Evolutionary conservation across 2,797 vertebrate species (phyloP).

Genomic region (Myotis daubentonii): DNA sequence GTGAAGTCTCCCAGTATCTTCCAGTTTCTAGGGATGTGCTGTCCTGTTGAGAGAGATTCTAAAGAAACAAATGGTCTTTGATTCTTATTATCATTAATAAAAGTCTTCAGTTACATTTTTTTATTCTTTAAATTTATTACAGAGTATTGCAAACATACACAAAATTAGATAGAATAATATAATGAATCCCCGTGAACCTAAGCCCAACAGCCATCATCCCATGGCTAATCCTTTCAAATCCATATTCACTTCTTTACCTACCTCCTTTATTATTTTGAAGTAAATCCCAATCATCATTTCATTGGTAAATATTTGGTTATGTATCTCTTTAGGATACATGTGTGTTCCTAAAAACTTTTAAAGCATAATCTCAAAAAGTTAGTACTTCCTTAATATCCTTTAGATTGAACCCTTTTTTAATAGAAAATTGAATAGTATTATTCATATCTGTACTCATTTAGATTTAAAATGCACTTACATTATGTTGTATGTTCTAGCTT

Average conservation of each 20-base stretch:
- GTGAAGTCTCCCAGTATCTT: background rate
- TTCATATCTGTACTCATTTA: background rate
- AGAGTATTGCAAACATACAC: background rate
- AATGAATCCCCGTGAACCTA: background rate
- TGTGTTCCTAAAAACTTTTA: slow-evolving; percentile 2
- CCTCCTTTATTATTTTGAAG: background rate
- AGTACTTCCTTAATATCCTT: background rate
- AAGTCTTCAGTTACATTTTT: background rate
- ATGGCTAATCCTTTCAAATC: background rate
- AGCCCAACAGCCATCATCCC: background rate
- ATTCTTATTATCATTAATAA: slow-evolving; percentile 3
- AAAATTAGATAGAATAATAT: background rate
- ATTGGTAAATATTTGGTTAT: slow-evolving; percentile 3
- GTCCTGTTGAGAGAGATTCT: background rate
- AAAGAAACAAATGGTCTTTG: background rate
- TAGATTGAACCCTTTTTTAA: background rate
- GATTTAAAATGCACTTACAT: background rate
- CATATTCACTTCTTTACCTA: background rate
- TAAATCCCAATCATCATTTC: background rate
- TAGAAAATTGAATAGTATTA: background rate
- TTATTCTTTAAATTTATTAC: background rate
- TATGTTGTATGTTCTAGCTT: background rate
- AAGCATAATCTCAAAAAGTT: background rate
- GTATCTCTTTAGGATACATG: background rate
- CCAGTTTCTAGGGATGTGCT: background rate